Base-by-base conservation (phyloP, 2,797 vertebrate species). In the Martes flavigula region DNA sequence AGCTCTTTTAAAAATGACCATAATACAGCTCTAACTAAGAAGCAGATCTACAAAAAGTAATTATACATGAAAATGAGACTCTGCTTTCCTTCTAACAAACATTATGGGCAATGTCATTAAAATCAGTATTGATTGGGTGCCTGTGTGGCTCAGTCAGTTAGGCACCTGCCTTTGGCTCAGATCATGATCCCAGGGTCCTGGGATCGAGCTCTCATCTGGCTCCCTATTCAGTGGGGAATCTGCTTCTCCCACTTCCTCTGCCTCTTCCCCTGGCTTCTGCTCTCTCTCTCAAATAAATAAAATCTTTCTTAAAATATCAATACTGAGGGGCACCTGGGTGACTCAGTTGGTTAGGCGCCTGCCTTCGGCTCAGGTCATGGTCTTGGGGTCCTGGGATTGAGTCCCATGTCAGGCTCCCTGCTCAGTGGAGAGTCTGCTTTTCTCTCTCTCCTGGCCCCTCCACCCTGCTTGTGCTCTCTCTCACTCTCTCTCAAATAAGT, bases 71-170 rank as follows among this genome's bases (percentile, higher is more conserved):
- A 93, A 88, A 91, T 54, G 18, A 81, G 60, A 60, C 46, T 73
- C 40, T 73, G 58, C 58, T 96, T 91, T 89, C 21, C 13, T 93
- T 95, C 21, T 70, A 83, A 89, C 27, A 58, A 43, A 18, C 20
- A 9, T 72, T 70, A 90, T 84, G 14, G 21, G 25, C n/a, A 77
- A 82, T 35, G 15, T 85, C 91, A 77, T 91, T 92, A 91, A 96
- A 88, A 60, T 48, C 30, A 73, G 48, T 86, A 79, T 60, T 40
- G 18, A 62, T 72, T 17, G 6, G 62, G 14, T 1, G 1, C 62
- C 30, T 64, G 14, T 32, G 14, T 64, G 27, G 60, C 27, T 30
- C 60, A 62, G 12, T 62, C 21, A 30, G 60, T 62, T 30, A 62
- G 60, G 60, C 60, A 62, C 25, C 25, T 27, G 27, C 60, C 60